Evolutionary conservation across 2,888 invertebrate species (phyloP).

Genomic region (Phrixothrix hirtus): DNA sequence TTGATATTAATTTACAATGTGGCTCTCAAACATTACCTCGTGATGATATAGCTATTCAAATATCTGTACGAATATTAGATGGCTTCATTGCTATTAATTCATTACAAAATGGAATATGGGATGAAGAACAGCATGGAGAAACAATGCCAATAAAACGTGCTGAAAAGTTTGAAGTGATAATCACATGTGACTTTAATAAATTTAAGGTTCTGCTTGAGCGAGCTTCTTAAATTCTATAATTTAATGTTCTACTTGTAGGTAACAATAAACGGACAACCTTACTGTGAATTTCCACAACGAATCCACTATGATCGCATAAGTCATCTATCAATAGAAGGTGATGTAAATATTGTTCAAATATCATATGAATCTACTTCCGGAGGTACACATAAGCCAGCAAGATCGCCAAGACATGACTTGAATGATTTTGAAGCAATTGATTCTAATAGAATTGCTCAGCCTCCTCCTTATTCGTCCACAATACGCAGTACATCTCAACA

Average conservation of each 20-base stretch:
- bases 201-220: constrained; percentile 37
- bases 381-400: not conserved
- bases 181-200: constrained; percentile 65
- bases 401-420: not conserved
- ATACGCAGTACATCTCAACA: not conserved
- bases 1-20: constrained; percentile 76
- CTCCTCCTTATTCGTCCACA: constrained; percentile 1
- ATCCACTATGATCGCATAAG: constrained; percentile 67
- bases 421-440: constrained; percentile 6
- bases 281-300: constrained; percentile 75
- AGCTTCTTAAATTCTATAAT: not conserved
- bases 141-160: constrained; percentile 65
- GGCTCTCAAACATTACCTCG: constrained; percentile 72
- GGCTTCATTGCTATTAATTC: constrained; percentile 63
- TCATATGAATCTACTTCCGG: constrained; percentile 62
- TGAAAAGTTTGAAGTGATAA: constrained; percentile 70
- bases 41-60: constrained; percentile 76
- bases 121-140: constrained; percentile 62
- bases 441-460: not conserved
- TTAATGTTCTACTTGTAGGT: constrained; percentile 58
- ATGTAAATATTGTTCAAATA: constrained; percentile 69
- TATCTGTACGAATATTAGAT: constrained; percentile 64
- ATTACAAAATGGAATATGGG: constrained; percentile 62
- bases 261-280: constrained; percentile 79
- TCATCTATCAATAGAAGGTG: constrained; percentile 77